Evolutionary conservation across 2,797 vertebrate genomes (phyloP).

Genomic region (Pyrocephalus nanus): DNA sequence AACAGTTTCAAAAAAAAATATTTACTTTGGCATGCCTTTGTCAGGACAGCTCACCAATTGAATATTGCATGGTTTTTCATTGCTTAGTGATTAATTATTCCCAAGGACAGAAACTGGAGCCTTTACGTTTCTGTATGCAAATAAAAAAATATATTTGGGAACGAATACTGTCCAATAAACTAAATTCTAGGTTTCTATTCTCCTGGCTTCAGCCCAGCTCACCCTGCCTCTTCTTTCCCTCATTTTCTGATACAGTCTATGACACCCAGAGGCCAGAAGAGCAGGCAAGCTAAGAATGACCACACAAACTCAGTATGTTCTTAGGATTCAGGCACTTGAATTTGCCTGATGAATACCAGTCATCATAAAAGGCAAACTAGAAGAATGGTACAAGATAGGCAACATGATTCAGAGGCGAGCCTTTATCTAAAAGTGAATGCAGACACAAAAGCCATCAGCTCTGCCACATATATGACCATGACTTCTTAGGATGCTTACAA

Average conservation of each 20-base stretch:
- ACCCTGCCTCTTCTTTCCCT: not conserved
- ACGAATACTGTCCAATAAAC: not conserved
- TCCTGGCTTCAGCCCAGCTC: not conserved
- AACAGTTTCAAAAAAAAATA: not conserved
- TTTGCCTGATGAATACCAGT: not conserved
- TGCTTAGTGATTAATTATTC: not conserved
- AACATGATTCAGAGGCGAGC: not conserved
- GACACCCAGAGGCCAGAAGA: not conserved
- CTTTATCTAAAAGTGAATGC: too few relatives aligned
- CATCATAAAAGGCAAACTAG: not conserved
- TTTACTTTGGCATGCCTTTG: not conserved
- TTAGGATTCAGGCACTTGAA: not conserved
- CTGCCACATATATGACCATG: accelerated
- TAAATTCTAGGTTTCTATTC: not conserved
- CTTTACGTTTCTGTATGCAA: not conserved
- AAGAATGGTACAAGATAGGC: not conserved
- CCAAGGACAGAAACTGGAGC: not conserved
- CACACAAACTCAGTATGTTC: not conserved
- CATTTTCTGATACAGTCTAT: not conserved
- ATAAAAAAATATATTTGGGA: not conserved
- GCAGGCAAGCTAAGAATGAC: not conserved
- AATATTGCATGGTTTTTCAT: not conserved
- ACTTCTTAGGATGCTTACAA: not conserved
- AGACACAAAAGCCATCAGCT: not conserved
- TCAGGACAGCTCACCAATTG: not conserved